Percentiles rank a stretch among this genome's conserved stretches.
Evolutionary conservation across 2,888 invertebrate species (phyloP).

Genomic region (Drosophila lutescens): DNA sequence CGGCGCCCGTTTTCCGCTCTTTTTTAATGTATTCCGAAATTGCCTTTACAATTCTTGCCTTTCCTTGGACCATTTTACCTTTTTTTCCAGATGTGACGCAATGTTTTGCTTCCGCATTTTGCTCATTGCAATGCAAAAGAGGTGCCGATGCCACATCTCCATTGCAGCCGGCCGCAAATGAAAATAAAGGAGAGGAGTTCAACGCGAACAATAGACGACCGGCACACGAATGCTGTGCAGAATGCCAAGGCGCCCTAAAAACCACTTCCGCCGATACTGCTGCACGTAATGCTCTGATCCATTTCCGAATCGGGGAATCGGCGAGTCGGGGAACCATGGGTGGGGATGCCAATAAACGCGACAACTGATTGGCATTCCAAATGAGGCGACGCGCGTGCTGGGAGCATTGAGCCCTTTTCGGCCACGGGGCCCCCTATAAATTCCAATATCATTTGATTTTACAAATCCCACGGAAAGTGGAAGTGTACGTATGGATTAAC

Average conservation of each 20-base stretch:
- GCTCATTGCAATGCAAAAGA: slow-evolving; percentile 68
- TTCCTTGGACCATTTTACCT: slow-evolving; percentile 19
- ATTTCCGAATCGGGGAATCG: slow-evolving; percentile 6
- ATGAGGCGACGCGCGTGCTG: slow-evolving; percentile 51
- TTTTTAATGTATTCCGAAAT: slow-evolving; percentile 32
- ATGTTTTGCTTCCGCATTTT: slow-evolving; percentile 41
- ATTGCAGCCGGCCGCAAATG: slow-evolving; percentile 35
- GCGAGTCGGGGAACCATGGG: slow-evolving; percentile 5
- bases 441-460: slow-evolving; percentile 59
- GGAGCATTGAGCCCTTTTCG: slow-evolving; percentile 47
- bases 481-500: slow-evolving; percentile 9
- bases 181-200: slow-evolving; percentile 23
- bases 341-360: slow-evolving; percentile 61
- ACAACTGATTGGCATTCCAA: slow-evolving; percentile 73
- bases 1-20: slow-evolving; percentile 17
- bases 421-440: slow-evolving; percentile 46
- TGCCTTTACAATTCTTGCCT: slow-evolving; percentile 28
- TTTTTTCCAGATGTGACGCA: slow-evolving; percentile 35
- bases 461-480: slow-evolving; percentile 24
- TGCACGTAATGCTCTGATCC: slow-evolving; percentile 38
- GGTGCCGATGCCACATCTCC: slow-evolving; percentile 51
- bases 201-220: slow-evolving; percentile 56
- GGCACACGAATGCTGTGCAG: slow-evolving; percentile 29
- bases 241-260: slow-evolving; percentile 43
- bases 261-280: slow-evolving; percentile 60